Evolutionary conservation across 2,888 invertebrate genomes (phyloP).

Genomic region (Stramonita haemastoma): DNA sequence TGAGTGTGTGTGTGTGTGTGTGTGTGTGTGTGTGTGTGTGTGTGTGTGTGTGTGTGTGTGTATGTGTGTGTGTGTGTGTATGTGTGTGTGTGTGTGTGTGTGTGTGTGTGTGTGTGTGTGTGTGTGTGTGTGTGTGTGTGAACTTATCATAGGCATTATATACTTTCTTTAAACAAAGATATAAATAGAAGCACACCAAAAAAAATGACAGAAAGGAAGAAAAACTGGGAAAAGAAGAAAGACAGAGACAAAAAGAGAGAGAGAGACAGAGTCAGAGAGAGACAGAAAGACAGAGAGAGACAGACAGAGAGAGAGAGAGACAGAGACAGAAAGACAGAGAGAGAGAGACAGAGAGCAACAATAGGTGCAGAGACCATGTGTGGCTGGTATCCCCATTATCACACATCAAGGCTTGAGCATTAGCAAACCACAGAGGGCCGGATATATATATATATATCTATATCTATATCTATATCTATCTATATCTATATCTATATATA

Average conservation of each 20-base stretch:
- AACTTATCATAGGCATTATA: neutral
- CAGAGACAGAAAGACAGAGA: neutral
- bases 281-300: neutral
- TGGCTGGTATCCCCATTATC: too few species aligned
- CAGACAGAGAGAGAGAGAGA: neutral
- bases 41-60: slow-evolving; percentile 21
- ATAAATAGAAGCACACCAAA: too few species aligned
- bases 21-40: slow-evolving; percentile 27
- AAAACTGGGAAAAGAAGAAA: neutral
- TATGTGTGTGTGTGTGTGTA: slow-evolving; percentile 38
- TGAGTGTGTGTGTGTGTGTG: slow-evolving; percentile 36
- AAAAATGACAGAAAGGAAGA: neutral
- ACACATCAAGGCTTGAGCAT: too few species aligned
- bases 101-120: slow-evolving; percentile 24
- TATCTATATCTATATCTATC: neutral
- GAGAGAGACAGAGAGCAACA: neutral
- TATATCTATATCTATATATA: neutral
- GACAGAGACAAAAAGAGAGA: neutral
- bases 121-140: neutral
- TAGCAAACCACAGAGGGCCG: too few species aligned
- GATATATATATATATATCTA: neutral
- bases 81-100: slow-evolving; percentile 38
- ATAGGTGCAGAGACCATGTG: too few species aligned
- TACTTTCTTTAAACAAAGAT: neutral
- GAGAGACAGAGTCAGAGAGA: neutral